Percentiles rank a stretch among this genome's conserved stretches.
These are phyloP conservation scores for Babylonia areolata DNA, from an alignment of 1,140 invertebrate species.

Conservation along the genomic window DNA sequence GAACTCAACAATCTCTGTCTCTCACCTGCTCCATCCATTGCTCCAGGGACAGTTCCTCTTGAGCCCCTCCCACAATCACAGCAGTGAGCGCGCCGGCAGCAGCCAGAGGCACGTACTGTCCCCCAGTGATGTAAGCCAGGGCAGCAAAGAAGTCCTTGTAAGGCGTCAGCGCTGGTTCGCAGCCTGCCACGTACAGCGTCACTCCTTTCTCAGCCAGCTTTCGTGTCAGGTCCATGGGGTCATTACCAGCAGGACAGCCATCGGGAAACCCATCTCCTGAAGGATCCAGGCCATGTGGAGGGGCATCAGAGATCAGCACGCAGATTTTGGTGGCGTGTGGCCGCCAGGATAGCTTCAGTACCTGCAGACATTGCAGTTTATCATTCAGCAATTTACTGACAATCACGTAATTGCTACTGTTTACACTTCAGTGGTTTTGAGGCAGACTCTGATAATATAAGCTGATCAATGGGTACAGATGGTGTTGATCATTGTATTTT, in stretches of 20 bases:
- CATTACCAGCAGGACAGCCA: slow-evolving; percentile 57
- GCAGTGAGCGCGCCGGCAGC: slow-evolving; percentile 58
- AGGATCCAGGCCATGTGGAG: slow-evolving; percentile 64
- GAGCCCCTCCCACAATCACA: slow-evolving; percentile 67
- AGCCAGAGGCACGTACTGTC: slow-evolving; percentile 67
- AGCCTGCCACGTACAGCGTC: slow-evolving; percentile 66
- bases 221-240: slow-evolving; percentile 61
- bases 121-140: slow-evolving; percentile 67
- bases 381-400: too few relatives aligned
- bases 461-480: too few relatives aligned
- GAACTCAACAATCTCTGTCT: not conserved
- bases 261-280: slow-evolving; percentile 53
- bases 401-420: too few relatives aligned
- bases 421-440: too few relatives aligned
- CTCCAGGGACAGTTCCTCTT: slow-evolving; percentile 69
- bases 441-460: too few relatives aligned
- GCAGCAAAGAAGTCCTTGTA: slow-evolving; percentile 72
- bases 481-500: too few relatives aligned
- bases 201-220: slow-evolving; percentile 66
- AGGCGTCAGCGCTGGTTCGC: slow-evolving; percentile 64
- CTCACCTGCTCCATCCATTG: slow-evolving; percentile 63
- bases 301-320: slow-evolving; percentile 69
- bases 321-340: slow-evolving; percentile 66
- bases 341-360: slow-evolving; percentile 65
- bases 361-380: slow-evolving; percentile 11